Conservation (phyloP, 2,888 invertebrate species). For the Amiota mariae region DNA sequence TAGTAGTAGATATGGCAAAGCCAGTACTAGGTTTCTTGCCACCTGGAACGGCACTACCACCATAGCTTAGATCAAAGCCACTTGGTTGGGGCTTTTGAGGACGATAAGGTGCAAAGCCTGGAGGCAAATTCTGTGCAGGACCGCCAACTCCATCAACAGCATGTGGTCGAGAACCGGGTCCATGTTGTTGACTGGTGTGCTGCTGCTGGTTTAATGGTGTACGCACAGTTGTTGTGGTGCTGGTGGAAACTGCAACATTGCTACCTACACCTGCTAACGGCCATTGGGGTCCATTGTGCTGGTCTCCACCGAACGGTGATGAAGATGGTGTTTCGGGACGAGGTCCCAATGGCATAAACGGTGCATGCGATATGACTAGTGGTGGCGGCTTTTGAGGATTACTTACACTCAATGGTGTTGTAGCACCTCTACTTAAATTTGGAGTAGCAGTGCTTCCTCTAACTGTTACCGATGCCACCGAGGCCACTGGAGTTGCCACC, state of each 20-base stretch:
- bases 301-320: slow-evolving; percentile 56
- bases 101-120: slow-evolving; percentile 61
- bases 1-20: slow-evolving; percentile 50
- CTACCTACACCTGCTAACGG: slow-evolving; percentile 41
- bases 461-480: slow-evolving; percentile 10
- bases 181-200: slow-evolving; percentile 3
- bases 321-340: slow-evolving; percentile 68
- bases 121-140: slow-evolving; percentile 50
- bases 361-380: slow-evolving; percentile 62
- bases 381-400: slow-evolving; percentile 60
- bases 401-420: neutral
- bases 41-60: slow-evolving; percentile 51
- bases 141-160: slow-evolving; percentile 44
- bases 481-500: slow-evolving; percentile 38
- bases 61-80: slow-evolving; percentile 69
- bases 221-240: neutral
- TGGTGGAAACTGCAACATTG: neutral
- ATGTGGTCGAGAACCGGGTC: slow-evolving; percentile 32
- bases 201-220: neutral
- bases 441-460: neutral
- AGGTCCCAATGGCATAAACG: slow-evolving; percentile 66
- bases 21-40: slow-evolving; percentile 57
- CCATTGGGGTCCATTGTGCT: slow-evolving; percentile 57
- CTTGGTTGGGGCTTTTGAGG: slow-evolving; percentile 67
- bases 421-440: slow-evolving; percentile 25